Percentiles rank a stretch among this genome's conserved stretches.
These are phyloP conservation scores for Acanthosepion esculentum DNA, from an alignment of 2,888 invertebrate species.

Conservation along the genomic window DNA sequence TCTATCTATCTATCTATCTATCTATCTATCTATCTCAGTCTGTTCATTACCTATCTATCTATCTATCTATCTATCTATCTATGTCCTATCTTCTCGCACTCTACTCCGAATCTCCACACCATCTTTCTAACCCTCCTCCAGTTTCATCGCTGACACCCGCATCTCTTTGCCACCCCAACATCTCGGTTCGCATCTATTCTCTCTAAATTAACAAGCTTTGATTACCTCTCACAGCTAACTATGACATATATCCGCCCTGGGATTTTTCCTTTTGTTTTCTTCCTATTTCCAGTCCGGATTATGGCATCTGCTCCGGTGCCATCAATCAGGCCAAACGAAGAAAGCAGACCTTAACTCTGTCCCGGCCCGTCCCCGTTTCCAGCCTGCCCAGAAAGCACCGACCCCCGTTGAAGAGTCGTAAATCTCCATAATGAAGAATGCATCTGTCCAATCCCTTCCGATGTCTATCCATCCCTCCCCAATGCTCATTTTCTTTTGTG, in stretches of 20 bases:
- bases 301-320: conserved; percentile 22
- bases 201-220: conserved; percentile 23
- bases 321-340: background rate
- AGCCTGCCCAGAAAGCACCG: background rate
- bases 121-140: background rate
- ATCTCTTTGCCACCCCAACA: background rate
- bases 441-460: background rate
- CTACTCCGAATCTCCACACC: background rate
- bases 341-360: background rate
- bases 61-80: background rate
- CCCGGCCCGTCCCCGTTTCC: background rate
- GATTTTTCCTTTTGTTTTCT: background rate
- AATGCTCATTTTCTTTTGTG: background rate
- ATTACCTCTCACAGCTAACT: conserved; percentile 33
- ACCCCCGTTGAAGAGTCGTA: conserved; percentile 4
- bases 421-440: conserved; percentile 8
- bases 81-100: background rate
- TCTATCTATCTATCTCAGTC: too few relatives aligned
- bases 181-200: background rate
- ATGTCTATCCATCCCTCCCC: background rate
- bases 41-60: too few relatives aligned
- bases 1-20: background rate
- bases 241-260: conserved; percentile 3
- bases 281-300: background rate
- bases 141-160: background rate